Evolutionary conservation across 30 jellyfish, hydroid and myxozoan genomes (phyloP), one percentile per base, ranked within the genome.

Genomic region (Turritopsis rubra): DNA sequence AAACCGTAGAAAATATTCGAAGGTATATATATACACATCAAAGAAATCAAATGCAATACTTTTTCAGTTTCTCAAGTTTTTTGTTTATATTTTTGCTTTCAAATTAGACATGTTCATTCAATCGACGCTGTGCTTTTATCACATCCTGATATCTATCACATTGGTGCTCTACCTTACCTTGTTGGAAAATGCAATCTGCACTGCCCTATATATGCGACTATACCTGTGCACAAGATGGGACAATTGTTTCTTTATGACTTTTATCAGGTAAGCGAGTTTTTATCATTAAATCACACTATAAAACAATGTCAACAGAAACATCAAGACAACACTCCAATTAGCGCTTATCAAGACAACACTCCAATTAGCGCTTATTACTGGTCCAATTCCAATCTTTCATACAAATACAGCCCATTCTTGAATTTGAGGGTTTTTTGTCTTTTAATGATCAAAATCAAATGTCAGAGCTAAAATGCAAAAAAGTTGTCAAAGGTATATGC

Each of bases 201-300:
- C 60, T 93, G 99, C 52, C 96, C 96, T 7, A 84, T 93, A 20
- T 93, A 93, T 79, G 99, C 99, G 72, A 93, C 99, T 22, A 93
- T 93, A 30, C 99, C 99, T 1, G 99, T 93, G 21, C 84, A 88
- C 86, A 93, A 93, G 77, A 93, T 93, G 99, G 99, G 99, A 8
- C 99, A 93, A 65, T 88, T 93, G 99, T 93, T 93, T 73, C 81
- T 93, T 89, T 93, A 93, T 71, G 99, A 93, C 80, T 88, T 93
- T 70, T 93, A 89, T 82, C 97, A 91, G 96, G 97, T 91, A 65
- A 80, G 18, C 16, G 16, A 7, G 41, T 26, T 1, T 21, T 75
- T 41, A 41, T 41, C 60, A 41, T 41, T 41, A 13, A 41, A 41
- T 3, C 60, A 5, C 13, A 13, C 13, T 41, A 41, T 41, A 41